phyloP scores from a whole-genome alignment of 2,113 vertebrate species.

The Hippolais icterina region DNA sequence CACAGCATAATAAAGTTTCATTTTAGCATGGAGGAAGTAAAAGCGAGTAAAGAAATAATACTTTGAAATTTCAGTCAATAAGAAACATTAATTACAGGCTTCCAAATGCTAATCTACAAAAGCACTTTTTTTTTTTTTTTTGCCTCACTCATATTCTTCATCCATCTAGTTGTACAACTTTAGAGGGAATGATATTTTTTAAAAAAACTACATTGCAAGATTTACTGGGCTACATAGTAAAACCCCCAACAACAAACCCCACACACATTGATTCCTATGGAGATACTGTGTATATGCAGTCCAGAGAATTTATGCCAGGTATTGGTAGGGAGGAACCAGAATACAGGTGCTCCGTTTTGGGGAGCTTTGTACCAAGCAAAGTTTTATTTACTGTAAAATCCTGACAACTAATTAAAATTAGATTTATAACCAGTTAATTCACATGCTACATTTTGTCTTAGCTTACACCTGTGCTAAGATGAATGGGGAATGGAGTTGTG shows the following conservation, averaged over 20 bases:
- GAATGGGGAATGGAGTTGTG: slow-evolving; percentile 24
- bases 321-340: background rate
- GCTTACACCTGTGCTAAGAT: slow-evolving; percentile 47
- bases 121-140: background rate
- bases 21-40: slow-evolving; percentile 7
- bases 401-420: slow-evolving; percentile 47
- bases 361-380: background rate
- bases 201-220: background rate
- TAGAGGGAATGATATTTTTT: background rate
- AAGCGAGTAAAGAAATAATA: background rate
- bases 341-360: slow-evolving; percentile 2
- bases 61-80: background rate
- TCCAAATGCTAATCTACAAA: background rate
- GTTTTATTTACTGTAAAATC: slow-evolving; percentile 25
- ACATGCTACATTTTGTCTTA: background rate
- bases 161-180: background rate
- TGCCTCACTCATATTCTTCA: background rate
- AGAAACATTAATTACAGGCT: background rate
- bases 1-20: background rate
- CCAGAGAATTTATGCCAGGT: background rate
- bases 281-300: background rate
- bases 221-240: background rate
- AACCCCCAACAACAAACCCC: background rate
- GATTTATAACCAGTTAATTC: slow-evolving; percentile 48
- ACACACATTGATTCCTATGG: background rate